Base-by-base conservation (phyloP, 2,888 invertebrate genomes). In the Teleiodes luculella region DNA sequence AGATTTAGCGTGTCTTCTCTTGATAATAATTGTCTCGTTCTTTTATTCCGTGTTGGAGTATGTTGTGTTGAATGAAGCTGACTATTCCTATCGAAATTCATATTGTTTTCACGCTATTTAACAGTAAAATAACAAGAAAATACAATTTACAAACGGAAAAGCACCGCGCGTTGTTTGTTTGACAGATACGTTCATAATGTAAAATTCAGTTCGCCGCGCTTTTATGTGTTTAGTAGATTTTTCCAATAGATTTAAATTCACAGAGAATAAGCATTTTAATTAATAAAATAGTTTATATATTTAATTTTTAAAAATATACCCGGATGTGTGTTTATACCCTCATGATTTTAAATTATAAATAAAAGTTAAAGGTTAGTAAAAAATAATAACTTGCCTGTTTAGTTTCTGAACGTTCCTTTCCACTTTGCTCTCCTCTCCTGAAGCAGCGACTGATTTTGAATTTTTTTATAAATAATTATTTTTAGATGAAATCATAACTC, bases 1-100 rank as follows among this genome's bases (percentile, higher is more conserved):
- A 89, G 59, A 61, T 89, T 87, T 56, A 89, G 65, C 2, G 86
- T 82, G 57, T 89, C 87, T 64, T 89, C 86, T 65, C 81, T 75
- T n/a, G 73, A 66, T 50, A 86, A 57, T 51, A 86, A 64, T 53
- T 82, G 81, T 58, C 76, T 75, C 18, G 74, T 72, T 39, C 83
- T 75, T 66, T 76, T 83, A 63, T 72, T 82, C 64, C 69, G 78
- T 18, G 79, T 53, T n/a, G 88, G 85, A 14, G 87, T 85, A 57
- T 74, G 75, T 48, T 84, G 85, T 8, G 80, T 78, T 33, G 85
- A 85, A 64, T 86, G 74, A 45, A 84, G 63, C 54, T 78, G 74
- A 52, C 72, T 54, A 56, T 76, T 81, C 68, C 68, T 72, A 57
- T 86, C 83, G 53, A 76, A 75, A 75, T 72, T 83, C 76, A 80